Percentiles rank a stretch among this genome's conserved stretches.
These are phyloP conservation scores for Stratiolaelaps scimitus DNA, from an alignment of 1,140 invertebrate genomes.

Conservation along the genomic window DNA sequence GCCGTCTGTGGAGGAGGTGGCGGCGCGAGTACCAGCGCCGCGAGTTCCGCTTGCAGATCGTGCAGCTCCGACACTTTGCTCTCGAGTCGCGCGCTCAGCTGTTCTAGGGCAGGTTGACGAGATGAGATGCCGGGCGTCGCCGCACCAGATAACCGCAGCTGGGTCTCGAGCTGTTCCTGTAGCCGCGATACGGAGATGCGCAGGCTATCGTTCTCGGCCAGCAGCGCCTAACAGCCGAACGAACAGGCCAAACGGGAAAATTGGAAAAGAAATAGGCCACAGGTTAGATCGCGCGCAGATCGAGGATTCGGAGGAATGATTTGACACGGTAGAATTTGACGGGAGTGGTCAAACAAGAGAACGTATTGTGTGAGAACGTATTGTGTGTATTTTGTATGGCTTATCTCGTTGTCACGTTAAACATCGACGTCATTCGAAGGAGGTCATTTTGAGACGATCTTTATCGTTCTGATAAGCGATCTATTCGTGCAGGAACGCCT, in stretches of 20 bases:
- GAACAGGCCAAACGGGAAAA: constrained; percentile 38
- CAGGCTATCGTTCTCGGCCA: constrained; percentile 60
- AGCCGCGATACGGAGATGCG: constrained; percentile 56
- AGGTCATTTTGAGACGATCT: not conserved
- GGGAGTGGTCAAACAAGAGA: constrained; percentile 31
- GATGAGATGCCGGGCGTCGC: constrained; percentile 42
- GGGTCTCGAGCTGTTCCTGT: constrained; percentile 66
- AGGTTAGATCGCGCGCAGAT: not conserved
- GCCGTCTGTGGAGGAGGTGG: not conserved
- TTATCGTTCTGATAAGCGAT: not conserved
- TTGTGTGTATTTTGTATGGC: too few relatives aligned
- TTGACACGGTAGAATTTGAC: constrained; percentile 34
- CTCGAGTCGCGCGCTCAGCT: constrained; percentile 66
- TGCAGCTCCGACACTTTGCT: constrained; percentile 70
- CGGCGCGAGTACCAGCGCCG: constrained; percentile 48
- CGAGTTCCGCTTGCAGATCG: constrained; percentile 67
- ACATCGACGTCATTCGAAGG: constrained; percentile 8
- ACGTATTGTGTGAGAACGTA: not conserved
- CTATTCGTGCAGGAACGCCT: not conserved
- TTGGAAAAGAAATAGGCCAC: not conserved
- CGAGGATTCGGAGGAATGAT: not conserved
- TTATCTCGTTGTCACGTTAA: too few relatives aligned
- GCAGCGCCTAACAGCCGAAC: constrained; percentile 49
- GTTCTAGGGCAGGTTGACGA: constrained; percentile 63
- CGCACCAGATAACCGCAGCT: constrained; percentile 60